A percentile compares a stretch with the other conserved stretches of the same genome.
These are phyloP conservation scores for Chanos chanos DNA, from an alignment of 2,797 vertebrate genomes.

Conservation along the genomic window DNA sequence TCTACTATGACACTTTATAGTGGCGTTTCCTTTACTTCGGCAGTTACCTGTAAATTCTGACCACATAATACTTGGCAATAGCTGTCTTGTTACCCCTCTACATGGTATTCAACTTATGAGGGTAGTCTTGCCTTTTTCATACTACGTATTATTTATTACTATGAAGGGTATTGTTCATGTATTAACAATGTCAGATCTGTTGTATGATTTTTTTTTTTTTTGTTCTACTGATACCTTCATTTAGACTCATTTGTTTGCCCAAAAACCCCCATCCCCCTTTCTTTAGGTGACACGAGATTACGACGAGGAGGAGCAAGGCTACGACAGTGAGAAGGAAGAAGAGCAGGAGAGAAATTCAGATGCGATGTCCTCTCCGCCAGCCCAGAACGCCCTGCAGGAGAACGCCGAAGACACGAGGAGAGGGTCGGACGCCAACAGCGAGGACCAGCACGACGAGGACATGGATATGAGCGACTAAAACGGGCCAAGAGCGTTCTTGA, in stretches of 20 bases:
- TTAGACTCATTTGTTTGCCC: too few relatives aligned
- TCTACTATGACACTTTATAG: too few relatives aligned
- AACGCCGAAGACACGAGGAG: slow-evolving; percentile 61
- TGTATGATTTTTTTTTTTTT: neutral
- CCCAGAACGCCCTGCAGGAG: slow-evolving; percentile 62
- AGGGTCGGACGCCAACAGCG: slow-evolving; percentile 85
- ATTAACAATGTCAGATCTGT: neutral
- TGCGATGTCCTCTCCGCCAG: slow-evolving; percentile 73
- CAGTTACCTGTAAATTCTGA: too few relatives aligned
- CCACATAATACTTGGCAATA: too few relatives aligned
- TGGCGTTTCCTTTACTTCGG: too few relatives aligned
- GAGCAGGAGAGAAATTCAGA: slow-evolving; percentile 73
- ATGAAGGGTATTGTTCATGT: too few relatives aligned
- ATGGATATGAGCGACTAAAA: slow-evolving; percentile 97
- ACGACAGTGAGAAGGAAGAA: slow-evolving; percentile 88
- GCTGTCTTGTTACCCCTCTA: too few relatives aligned
- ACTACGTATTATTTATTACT: too few relatives aligned
- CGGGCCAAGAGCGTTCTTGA: slow-evolving; percentile 47
- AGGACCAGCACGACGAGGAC: slow-evolving; percentile 94
- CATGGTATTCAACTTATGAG: too few relatives aligned
- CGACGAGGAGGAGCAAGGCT: slow-evolving; percentile 96
- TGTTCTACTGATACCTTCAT: too few relatives aligned
- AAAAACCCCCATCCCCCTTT: too few relatives aligned
- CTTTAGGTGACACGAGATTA: slow-evolving; percentile 95
- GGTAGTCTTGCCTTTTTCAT: too few relatives aligned